Evolutionary conservation across 2,888 invertebrate species (phyloP).

Genomic region (Chymomyza fuscimana): DNA sequence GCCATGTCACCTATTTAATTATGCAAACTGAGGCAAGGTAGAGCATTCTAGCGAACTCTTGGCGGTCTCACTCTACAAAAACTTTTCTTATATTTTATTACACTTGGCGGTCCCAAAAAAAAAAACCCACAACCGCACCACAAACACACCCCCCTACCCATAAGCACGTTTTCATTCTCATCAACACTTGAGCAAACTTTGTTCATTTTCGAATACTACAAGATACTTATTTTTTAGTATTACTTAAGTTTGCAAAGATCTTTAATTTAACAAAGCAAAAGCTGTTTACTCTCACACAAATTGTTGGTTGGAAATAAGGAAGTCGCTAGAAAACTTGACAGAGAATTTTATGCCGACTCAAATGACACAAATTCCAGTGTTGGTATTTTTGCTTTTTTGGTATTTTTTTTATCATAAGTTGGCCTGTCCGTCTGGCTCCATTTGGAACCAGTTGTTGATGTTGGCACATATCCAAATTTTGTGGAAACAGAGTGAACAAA

Average conservation of each 20-base stretch:
- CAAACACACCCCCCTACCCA: not conserved
- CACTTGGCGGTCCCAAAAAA: not conserved
- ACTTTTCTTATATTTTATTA: slow-evolving; percentile 49
- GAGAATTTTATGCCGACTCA: not conserved
- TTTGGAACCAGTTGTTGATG: too few relatives aligned
- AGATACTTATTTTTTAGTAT: slow-evolving; percentile 14
- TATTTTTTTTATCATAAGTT: too few relatives aligned
- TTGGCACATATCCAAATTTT: too few relatives aligned
- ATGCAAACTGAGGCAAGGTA: slow-evolving; percentile 42
- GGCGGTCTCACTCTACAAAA: not conserved
- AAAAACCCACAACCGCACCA: not conserved
- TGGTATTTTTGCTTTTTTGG: too few relatives aligned
- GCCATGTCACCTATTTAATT: slow-evolving; percentile 53
- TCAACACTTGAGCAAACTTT: slow-evolving; percentile 15
- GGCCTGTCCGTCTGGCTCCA: too few relatives aligned
- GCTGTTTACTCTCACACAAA: not conserved
- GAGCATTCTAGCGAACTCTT: not conserved
- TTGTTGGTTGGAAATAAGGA: not conserved
- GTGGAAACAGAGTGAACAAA: too few relatives aligned
- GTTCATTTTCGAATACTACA: slow-evolving; percentile 15
- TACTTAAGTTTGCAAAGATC: slow-evolving; percentile 3
- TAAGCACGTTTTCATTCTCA: not conserved
- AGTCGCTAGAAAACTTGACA: not conserved
- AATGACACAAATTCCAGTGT: too few relatives aligned
- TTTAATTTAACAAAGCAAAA: not conserved